Evolutionary conservation across 2,113 vertebrate genomes (phyloP).

Genomic region (Lagopus leucura): DNA sequence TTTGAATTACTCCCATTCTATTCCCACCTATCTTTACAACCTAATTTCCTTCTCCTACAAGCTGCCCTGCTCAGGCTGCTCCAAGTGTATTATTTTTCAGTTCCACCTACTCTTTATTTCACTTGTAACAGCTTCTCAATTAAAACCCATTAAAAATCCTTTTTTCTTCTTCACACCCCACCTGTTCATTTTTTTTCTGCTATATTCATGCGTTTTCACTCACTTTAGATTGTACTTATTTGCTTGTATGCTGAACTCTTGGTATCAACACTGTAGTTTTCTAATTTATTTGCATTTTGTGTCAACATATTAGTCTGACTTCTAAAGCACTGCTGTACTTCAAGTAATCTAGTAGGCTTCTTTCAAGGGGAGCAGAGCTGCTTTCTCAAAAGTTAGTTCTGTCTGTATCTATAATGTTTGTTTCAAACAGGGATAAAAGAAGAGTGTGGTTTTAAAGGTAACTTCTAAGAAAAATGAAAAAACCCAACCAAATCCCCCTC

Average conservation of each 20-base stretch:
- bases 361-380: not conserved
- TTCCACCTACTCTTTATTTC: constrained; percentile 47
- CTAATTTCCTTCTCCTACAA: constrained; percentile 31
- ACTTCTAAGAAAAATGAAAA: not conserved
- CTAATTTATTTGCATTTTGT: not conserved
- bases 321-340: not conserved
- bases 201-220: not conserved
- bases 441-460: not conserved
- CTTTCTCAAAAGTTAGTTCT: not conserved
- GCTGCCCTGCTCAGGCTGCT: not conserved
- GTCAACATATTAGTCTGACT: not conserved
- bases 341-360: not conserved
- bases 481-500: not conserved
- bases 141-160: constrained; percentile 27
- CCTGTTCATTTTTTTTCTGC: not conserved
- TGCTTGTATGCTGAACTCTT: not conserved
- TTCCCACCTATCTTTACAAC: constrained; percentile 13
- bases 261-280: not conserved
- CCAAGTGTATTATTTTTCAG: not conserved
- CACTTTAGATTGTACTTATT: not conserved
- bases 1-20: not conserved
- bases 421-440: not conserved
- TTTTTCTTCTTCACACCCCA: not conserved
- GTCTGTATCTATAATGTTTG: not conserved
- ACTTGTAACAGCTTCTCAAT: constrained; percentile 25